These are phyloP conservation scores for Seira musarum DNA, from an alignment of 2,888 invertebrate genomes.

Conservation along the genomic window DNA sequence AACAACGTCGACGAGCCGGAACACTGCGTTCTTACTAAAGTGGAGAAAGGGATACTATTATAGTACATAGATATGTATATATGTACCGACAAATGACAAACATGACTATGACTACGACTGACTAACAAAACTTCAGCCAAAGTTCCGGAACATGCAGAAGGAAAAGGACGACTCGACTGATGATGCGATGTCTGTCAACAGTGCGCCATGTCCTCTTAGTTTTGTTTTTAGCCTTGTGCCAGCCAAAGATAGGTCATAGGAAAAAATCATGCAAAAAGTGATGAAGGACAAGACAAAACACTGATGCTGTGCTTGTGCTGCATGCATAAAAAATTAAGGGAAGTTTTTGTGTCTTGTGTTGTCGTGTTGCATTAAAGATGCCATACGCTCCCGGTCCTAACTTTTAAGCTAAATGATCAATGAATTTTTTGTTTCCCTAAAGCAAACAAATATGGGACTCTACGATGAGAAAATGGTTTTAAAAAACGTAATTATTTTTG, in stretches of 20 bases:
- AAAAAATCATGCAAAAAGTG: background rate
- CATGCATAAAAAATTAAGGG: too few relatives aligned
- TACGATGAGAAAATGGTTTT: too few relatives aligned
- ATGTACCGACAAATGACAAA: background rate
- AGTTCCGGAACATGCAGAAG: conserved; percentile 1
- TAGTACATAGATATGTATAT: too few relatives aligned
- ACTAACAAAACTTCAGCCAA: background rate
- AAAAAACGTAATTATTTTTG: too few relatives aligned
- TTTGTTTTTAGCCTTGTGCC: background rate
- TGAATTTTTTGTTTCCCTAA: too few relatives aligned
- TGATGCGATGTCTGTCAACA: background rate
- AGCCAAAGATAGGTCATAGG: conserved; percentile 1
- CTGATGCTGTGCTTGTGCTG: background rate
- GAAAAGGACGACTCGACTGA: conserved; percentile 5
- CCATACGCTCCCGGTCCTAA: too few relatives aligned
- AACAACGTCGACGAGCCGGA: background rate
- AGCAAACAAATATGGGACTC: too few relatives aligned
- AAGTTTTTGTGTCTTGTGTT: too few relatives aligned
- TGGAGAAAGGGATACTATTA: background rate
- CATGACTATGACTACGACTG: background rate
- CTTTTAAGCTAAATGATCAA: too few relatives aligned
- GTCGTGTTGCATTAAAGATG: too few relatives aligned
- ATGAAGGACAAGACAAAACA: background rate
- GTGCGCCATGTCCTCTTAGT: too few relatives aligned
- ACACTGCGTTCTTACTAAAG: background rate